These are phyloP conservation scores for Leptogaster cylindrica DNA, from an alignment of 2,888 invertebrate species.

Conservation along the genomic window DNA sequence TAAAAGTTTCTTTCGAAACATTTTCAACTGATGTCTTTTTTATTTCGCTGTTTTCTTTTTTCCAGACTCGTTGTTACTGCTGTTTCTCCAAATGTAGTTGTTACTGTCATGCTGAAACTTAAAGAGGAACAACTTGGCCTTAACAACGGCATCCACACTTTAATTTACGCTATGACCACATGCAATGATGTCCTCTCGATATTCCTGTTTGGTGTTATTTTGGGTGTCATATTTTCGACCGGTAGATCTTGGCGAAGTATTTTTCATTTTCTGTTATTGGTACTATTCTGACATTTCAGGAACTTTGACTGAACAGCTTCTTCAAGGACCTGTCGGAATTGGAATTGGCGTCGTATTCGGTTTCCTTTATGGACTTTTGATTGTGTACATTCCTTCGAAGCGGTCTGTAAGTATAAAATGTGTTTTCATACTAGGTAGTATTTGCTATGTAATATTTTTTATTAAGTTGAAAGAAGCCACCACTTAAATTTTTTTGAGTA, in stretches of 20 bases:
- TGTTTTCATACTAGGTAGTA: not conserved
- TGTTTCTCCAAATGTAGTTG: conserved; percentile 77
- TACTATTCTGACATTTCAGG: no score
- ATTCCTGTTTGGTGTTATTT: conserved; percentile 72
- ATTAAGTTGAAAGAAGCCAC: no score
- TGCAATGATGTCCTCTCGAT: conserved; percentile 80
- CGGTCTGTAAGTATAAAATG: conserved; percentile 56
- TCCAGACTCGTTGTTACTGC: conserved; percentile 69
- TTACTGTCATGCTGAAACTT: conserved; percentile 70
- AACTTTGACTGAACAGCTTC: conserved; percentile 62
- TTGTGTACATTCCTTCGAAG: conserved; percentile 68
- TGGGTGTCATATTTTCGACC: conserved; percentile 70
- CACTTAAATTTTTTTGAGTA: no score
- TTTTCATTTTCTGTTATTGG: not conserved
- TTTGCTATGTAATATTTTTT: no score
- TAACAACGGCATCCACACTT: conserved; percentile 75
- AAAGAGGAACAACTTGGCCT: conserved; percentile 68
- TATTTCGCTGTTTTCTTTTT: conserved; percentile 47
- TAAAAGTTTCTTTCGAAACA: not conserved
- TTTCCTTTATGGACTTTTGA: conserved; percentile 66
- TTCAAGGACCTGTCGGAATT: conserved; percentile 69
- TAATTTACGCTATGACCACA: conserved; percentile 67
- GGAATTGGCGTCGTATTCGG: conserved; percentile 69
- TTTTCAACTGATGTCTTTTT: no score
- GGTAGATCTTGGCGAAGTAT: conserved; percentile 59